Evolutionary conservation across 2,113 vertebrate species (phyloP).

Genomic region (Orientallactaga bullata): DNA sequence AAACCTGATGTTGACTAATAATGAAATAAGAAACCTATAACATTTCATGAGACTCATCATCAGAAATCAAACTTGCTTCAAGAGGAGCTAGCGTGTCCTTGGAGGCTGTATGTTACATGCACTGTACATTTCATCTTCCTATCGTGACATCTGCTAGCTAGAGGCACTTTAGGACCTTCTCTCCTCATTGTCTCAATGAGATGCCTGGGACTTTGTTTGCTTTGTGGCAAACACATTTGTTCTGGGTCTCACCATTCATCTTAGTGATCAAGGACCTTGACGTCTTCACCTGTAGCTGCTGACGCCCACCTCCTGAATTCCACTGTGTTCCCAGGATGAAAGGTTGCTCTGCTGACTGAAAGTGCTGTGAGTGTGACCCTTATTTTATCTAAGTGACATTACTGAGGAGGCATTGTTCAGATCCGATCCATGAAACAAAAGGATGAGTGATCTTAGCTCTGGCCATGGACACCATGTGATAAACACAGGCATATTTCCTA

Average conservation of each 20-base stretch:
- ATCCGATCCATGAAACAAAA: not conserved
- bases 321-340: not conserved
- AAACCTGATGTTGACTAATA: not conserved
- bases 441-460: not conserved
- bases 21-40: not conserved
- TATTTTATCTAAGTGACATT: conserved; percentile 6
- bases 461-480: not conserved
- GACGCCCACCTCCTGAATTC: not conserved
- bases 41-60: not conserved
- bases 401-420: not conserved
- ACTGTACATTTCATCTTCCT: not conserved
- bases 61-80: not conserved
- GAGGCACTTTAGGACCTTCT: not conserved
- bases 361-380: not conserved
- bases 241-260: not conserved
- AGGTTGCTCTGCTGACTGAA: not conserved
- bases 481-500: not conserved
- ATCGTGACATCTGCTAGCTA: not conserved
- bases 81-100: not conserved
- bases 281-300: not conserved
- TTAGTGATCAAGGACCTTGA: not conserved
- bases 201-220: not conserved
- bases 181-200: not conserved
- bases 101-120: not conserved
- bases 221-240: not conserved